Conservation (phyloP, 2,113 vertebrate species). For the Lepidothrix coronata region DNA sequence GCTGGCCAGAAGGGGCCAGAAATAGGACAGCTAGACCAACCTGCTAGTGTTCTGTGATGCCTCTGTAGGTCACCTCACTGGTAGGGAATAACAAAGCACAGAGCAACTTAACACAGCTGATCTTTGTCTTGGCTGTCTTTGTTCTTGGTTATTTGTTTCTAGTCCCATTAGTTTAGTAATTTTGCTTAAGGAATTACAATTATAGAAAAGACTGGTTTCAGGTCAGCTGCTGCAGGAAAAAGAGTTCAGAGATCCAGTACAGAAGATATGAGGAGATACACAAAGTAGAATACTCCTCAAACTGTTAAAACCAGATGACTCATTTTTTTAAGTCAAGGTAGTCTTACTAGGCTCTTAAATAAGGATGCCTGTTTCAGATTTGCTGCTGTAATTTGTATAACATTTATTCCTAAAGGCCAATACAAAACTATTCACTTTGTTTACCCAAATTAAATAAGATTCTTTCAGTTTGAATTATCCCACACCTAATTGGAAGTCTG, state of each 20-base stretch:
- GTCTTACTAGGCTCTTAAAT: neutral
- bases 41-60: neutral
- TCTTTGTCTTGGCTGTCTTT: neutral
- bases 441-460: neutral
- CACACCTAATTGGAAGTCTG: neutral
- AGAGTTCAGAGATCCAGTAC: neutral
- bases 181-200: neutral
- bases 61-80: neutral
- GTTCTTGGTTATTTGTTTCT: neutral
- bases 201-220: neutral
- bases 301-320: neutral
- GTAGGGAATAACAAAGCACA: neutral
- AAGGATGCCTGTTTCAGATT: neutral
- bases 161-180: neutral
- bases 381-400: neutral
- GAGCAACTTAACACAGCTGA: neutral
- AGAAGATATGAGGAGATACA: neutral
- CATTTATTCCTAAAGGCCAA: neutral
- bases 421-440: neutral
- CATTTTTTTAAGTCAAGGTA: neutral
- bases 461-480: neutral
- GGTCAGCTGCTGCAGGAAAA: neutral
- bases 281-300: neutral
- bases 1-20: neutral
- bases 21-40: neutral